Evolutionary conservation across 2,888 invertebrate species (phyloP).

Genomic region (Microctonus hyperodae): DNA sequence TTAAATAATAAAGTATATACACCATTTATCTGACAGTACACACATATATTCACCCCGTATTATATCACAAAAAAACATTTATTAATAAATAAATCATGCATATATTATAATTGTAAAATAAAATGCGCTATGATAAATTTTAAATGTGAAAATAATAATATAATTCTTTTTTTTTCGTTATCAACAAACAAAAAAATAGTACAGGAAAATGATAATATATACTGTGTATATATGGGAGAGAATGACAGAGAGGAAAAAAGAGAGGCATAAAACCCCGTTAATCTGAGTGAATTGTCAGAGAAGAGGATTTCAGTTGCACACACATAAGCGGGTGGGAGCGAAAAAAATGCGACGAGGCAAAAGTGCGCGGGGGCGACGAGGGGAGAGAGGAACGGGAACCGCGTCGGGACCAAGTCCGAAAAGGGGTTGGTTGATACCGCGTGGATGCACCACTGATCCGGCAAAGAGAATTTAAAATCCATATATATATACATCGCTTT

Average conservation of each 20-base stretch:
- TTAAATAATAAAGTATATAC: neutral
- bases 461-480: conserved; percentile 38
- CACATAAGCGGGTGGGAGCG: conserved; percentile 21
- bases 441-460: conserved; percentile 34
- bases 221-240: neutral
- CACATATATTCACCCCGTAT: neutral
- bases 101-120: neutral
- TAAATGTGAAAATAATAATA: neutral
- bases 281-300: conserved; percentile 31
- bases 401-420: conserved; percentile 25
- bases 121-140: neutral
- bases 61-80: neutral
- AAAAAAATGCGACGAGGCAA: conserved; percentile 20
- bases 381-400: conserved; percentile 13
- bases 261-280: conserved; percentile 21
- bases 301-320: conserved; percentile 23
- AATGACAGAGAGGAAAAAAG: conserved; percentile 8
- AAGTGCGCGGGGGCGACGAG: neutral
- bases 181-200: conserved; percentile 1
- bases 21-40: neutral
- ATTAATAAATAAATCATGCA: too few relatives aligned
- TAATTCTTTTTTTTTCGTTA: neutral
- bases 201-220: conserved; percentile 12
- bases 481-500: conserved; percentile 18
- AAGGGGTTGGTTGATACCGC: conserved; percentile 29